phyloP scores from a whole-genome alignment of 2,113 vertebrate genomes.

The Phaethornis superciliosus region DNA sequence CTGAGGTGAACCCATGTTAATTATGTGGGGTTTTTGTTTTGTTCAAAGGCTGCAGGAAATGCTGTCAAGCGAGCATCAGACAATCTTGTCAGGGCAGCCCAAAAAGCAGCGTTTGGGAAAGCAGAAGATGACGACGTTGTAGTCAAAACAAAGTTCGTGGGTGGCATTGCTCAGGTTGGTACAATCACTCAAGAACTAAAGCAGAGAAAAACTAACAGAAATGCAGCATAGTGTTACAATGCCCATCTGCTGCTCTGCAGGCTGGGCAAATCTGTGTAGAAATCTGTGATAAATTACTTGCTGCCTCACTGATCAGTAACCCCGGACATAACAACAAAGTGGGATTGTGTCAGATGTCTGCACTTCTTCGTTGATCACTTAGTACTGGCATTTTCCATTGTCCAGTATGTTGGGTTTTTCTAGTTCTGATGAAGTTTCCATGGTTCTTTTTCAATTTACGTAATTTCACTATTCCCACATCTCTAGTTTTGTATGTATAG shows the following conservation, averaged over 20 bases:
- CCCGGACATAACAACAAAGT: not conserved
- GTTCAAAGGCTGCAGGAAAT: constrained; percentile 89
- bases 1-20: not conserved
- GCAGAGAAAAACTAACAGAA: not conserved
- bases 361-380: not conserved
- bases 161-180: constrained; percentile 97
- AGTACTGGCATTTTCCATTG: not conserved
- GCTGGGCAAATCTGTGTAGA: not conserved
- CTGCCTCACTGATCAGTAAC: not conserved
- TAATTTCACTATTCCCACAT: not conserved
- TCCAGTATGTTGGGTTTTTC: not conserved
- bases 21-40: not conserved
- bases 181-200: not conserved
- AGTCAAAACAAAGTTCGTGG: constrained; percentile 97
- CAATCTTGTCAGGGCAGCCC: constrained; percentile 96
- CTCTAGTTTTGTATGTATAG: not conserved
- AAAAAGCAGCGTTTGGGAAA: constrained; percentile 96
- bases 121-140: constrained; percentile 92
- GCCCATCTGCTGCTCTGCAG: not conserved
- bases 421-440: not conserved
- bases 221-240: not conserved
- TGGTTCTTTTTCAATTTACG: not conserved
- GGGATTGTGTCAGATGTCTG: not conserved
- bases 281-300: not conserved
- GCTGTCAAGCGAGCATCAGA: constrained; percentile 98